These are phyloP conservation scores for Xenentodon cancila DNA, from an alignment of 2,797 vertebrate genomes.

Conservation along the genomic window DNA sequence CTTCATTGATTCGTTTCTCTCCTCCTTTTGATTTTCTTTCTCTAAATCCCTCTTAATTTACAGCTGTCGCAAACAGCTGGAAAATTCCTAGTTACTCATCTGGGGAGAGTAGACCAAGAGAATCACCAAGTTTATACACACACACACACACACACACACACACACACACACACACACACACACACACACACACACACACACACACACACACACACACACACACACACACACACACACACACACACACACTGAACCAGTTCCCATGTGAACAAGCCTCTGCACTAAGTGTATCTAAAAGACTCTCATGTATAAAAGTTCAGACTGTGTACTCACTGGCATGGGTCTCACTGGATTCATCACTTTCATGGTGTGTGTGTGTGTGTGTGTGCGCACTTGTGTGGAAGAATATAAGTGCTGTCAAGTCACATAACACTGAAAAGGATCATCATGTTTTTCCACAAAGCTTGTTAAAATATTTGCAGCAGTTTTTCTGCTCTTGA, in stretches of 20 bases:
- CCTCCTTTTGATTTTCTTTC: conserved; percentile 8
- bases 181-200: too few relatives aligned
- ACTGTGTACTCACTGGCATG: conserved; percentile 27
- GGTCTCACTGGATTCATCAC: conserved; percentile 21
- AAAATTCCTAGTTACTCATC: conserved; percentile 43
- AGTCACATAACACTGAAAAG: conserved; percentile 40
- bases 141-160: conserved; percentile 20
- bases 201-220: too few relatives aligned
- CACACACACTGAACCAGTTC: conserved; percentile 50
- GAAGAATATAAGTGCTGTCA: conserved; percentile 31
- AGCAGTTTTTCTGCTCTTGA: conserved; percentile 11
- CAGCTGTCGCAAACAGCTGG: conserved; percentile 82
- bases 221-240: not conserved
- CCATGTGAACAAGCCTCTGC: conserved; percentile 60
- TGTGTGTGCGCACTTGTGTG: conserved; percentile 17
- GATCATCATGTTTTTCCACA: conserved; percentile 28
- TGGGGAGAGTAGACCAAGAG: conserved; percentile 31
- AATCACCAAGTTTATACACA: conserved; percentile 24
- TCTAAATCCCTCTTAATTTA: conserved; percentile 14
- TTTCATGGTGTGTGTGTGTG: conserved; percentile 15
- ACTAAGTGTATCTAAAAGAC: conserved; percentile 55
- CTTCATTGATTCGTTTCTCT: conserved; percentile 54
- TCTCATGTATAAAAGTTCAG: conserved; percentile 36
- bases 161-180: too few relatives aligned
- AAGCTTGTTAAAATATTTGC: conserved; percentile 37